Evolutionary conservation across 2,797 vertebrate species (phyloP), one percentile per base, ranked within the genome.

Genomic region (Astyanax mexicanus): DNA sequence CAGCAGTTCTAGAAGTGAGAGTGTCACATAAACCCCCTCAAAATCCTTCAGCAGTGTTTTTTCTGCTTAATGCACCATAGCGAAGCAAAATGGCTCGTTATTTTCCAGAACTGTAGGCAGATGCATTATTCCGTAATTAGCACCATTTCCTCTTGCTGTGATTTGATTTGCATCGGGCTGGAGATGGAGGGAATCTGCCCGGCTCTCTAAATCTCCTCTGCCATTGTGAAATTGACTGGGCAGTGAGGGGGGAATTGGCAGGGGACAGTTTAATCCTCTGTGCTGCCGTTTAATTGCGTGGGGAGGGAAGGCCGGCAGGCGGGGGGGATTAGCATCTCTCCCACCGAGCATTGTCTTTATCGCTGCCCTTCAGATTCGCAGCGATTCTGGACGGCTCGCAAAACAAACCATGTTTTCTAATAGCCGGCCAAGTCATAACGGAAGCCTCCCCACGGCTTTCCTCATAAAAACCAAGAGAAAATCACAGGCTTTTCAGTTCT

Each of bases 231-330:
- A 82, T 82, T 79, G 79, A 79, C 82, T 73, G 52, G 66, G 76
- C 72, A 78, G 61, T 23, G 55, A 76, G 62, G 67, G 58, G 70
- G 64, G 64, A 77, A 78, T 65, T 69, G 79, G 80, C 71, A 58
- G 80, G 60, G 79, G 76, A 66, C 62, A 72, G 76, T 78, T 79
- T 85, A 82, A 85, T 84, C 82, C 79, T 52, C 54, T 21, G 64
- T 64, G 79, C 69, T 66, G 72, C 67, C 75, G 72, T 86, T 80
- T 84, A 81, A 82, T 81, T 83, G 80, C 74, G 47, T 65, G 69
- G 80, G 65, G 55, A 62, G 71, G 70, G 72, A 69, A 60, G 15
- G 80, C 52, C 47, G 35, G 61, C 37, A 70, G 77, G 72, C 55
- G 40, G 54, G 71, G 69, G 81, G 72, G 76, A 80, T 83, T 80